Percentiles rank a stretch among this genome's conserved stretches.
Evolutionary conservation across 2,113 vertebrate genomes (phyloP).

Genomic region (Circaetus cinerascens): DNA sequence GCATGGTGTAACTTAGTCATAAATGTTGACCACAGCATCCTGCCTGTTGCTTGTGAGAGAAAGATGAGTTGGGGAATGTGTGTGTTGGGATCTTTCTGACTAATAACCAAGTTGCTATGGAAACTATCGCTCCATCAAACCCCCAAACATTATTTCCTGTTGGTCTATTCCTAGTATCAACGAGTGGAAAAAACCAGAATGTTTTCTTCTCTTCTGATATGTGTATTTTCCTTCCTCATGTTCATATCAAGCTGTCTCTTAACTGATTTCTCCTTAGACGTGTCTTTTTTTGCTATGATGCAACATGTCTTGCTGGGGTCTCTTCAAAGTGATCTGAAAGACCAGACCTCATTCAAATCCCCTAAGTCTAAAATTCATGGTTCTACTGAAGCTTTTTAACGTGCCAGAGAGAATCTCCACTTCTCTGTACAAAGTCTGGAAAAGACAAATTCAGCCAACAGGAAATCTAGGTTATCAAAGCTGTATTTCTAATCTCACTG

Average conservation of each 20-base stretch:
- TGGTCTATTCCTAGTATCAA: neutral
- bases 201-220: neutral
- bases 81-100: neutral
- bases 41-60: neutral
- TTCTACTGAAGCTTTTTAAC: neutral
- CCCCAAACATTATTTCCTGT: neutral
- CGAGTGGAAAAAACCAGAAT: neutral
- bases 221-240: neutral
- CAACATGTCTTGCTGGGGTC: neutral
- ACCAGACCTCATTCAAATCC: neutral
- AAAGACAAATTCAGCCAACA: neutral
- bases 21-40: constrained; percentile 19
- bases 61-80: neutral
- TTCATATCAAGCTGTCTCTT: neutral
- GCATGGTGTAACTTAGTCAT: neutral
- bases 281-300: neutral
- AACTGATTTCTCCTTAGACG: neutral
- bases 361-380: neutral
- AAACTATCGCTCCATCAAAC: neutral
- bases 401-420: neutral
- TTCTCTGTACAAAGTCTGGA: neutral
- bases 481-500: neutral
- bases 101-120: neutral
- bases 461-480: neutral
- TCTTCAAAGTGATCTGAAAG: neutral